Evolutionary conservation across 2,113 vertebrate genomes (phyloP).

Genomic region (Cisticola juncidis): DNA sequence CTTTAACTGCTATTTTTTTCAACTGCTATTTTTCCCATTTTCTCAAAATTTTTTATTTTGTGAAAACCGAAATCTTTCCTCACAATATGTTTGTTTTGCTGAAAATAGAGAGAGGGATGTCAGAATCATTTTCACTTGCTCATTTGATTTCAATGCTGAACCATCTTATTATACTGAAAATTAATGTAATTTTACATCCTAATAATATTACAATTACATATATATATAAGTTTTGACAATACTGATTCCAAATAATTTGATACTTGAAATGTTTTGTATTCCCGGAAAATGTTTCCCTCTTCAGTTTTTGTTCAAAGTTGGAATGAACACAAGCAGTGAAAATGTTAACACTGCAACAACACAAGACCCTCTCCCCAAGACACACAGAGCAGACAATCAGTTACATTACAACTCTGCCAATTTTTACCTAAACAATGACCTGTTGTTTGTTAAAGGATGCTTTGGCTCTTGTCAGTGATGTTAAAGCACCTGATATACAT

Average conservation of each 20-base stretch:
- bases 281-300: not conserved
- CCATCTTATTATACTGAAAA: not conserved
- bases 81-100: not conserved
- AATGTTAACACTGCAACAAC: not conserved
- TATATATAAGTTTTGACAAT: not conserved
- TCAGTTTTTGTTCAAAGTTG: not conserved
- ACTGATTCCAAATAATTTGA: not conserved
- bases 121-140: not conserved
- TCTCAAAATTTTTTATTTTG: accelerated
- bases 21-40: not conserved
- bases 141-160: not conserved
- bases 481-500: not conserved
- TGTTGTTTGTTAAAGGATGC: not conserved
- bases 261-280: not conserved
- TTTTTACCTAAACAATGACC: not conserved
- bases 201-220: not conserved
- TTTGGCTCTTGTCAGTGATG: not conserved
- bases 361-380: not conserved
- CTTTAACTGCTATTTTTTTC: not conserved
- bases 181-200: not conserved
- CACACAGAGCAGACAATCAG: not conserved
- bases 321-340: not conserved
- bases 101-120: not conserved
- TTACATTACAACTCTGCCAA: not conserved
- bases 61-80: not conserved